These are phyloP conservation scores for Pseudorhiza aurosa DNA, from an alignment of 30 jellyfish, hydroid and myxozoan genomes.

Conservation along the genomic window DNA sequence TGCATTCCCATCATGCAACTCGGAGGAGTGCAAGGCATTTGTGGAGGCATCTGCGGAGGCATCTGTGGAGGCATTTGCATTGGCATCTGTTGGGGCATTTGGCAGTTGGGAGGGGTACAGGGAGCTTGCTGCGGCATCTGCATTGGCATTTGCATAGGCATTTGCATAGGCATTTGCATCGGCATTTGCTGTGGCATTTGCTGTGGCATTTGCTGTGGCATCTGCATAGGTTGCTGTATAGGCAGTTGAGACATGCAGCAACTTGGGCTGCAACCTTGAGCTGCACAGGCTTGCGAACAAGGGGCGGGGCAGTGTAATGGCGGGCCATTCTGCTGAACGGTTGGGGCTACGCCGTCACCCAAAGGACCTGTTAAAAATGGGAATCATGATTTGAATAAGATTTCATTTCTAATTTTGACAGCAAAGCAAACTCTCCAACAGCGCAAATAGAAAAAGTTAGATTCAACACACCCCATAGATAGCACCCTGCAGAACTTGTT, in stretches of 20 bases:
- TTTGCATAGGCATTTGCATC: conserved; percentile 43
- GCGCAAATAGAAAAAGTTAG: too few species aligned
- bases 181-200: conserved; percentile 32
- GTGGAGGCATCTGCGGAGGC: conserved; percentile 40
- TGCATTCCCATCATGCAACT: conserved; percentile 46
- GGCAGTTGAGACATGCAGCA: conserved; percentile 61
- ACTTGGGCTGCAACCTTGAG: conserved; percentile 75
- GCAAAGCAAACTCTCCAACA: too few species aligned
- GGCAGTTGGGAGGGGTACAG: conserved; percentile 12
- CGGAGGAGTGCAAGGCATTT: conserved; percentile 65
- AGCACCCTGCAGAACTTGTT: too few species aligned
- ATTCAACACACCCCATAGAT: too few species aligned
- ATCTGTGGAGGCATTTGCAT: conserved; percentile 35
- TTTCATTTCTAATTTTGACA: too few species aligned
- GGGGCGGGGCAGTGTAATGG: conserved; percentile 78
- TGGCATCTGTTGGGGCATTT: background rate
- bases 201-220: conserved; percentile 45
- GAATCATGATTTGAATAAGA: too few species aligned
- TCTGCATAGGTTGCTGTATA: conserved; percentile 55
- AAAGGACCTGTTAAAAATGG: conserved; percentile 30
- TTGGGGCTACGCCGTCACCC: conserved; percentile 65
- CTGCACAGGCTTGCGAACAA: conserved; percentile 72
- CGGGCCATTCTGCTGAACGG: conserved; percentile 67
- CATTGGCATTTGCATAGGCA: conserved; percentile 49
- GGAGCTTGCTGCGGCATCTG: conserved; percentile 34